Conservation (phyloP, 2,797 vertebrate genomes). For the Phataginus tetradactyla region DNA sequence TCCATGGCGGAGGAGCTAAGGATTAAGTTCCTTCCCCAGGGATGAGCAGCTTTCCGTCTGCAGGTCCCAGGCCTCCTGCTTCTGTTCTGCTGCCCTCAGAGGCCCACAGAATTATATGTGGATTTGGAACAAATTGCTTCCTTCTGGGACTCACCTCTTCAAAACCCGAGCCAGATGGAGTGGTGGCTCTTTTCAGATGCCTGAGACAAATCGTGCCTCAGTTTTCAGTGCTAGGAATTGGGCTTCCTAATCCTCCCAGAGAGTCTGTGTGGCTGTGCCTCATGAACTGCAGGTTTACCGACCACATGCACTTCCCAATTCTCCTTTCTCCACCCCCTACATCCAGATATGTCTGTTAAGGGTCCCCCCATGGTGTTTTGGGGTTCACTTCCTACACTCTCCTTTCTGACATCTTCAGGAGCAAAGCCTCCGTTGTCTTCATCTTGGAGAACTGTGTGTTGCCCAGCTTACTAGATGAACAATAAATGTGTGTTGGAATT, state of each 20-base stretch:
- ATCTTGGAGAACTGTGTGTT: fast-evolving
- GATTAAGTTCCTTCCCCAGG: fast-evolving
- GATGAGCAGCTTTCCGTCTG: fast-evolving
- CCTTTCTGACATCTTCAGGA: not conserved
- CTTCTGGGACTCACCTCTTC: not conserved
- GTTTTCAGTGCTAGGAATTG: not conserved
- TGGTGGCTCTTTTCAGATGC: not conserved
- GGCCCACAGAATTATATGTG: not conserved
- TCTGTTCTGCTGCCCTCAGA: not conserved
- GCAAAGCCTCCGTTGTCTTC: not conserved
- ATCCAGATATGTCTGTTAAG: not conserved
- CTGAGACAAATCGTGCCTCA: fast-evolving
- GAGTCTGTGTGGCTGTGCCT: not conserved
- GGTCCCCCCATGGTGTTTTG: fast-evolving
- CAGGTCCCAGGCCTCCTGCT: fast-evolving
- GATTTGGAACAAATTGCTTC: not conserved
- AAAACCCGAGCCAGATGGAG: not conserved
- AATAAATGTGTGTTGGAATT: fast-evolving
- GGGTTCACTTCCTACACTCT: not conserved
- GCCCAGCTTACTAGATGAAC: fast-evolving
- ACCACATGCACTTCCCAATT: not conserved
- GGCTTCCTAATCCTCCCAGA: not conserved
- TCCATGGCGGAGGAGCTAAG: not conserved
- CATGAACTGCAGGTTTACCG: not conserved
- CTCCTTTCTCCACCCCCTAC: not conserved